Base-by-base conservation (phyloP, 1,140 invertebrate genomes). In the Phthorimaea operculella region DNA sequence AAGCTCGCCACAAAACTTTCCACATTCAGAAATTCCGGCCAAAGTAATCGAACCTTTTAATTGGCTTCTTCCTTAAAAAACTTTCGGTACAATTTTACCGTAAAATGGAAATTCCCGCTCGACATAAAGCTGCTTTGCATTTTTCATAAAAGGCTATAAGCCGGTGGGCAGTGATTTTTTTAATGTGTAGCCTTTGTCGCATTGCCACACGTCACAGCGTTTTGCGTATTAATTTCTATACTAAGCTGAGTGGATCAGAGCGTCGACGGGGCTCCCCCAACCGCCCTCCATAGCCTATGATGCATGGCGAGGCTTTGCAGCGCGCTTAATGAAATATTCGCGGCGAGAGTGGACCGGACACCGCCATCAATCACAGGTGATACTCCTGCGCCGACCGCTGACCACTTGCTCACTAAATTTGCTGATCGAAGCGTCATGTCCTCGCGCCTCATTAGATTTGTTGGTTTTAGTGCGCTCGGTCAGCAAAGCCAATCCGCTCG, bases 311-410 rank as follows among this genome's bases (percentile, higher is more conserved):
- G 64, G 68, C 68, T 63, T 66, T 57, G 64, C 64, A 72, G 74
- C 71, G 70, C 70, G 70, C 68, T 73, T 81, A 83, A 82, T 83
- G 80, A 83, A 83, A 83, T 83, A 83, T 83, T 76, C 76, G 74
- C 59, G 65, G 71, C 72, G 66, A 70, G 72, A 74, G 68, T 74
- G 73, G 71, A 79, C 72, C 68, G 64, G 74, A 77, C 76, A 72
- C 66, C 62, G 61, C 62, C 65, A 75, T 81, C 77, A 73, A 79
- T 83, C 75, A 79, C 70, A 75, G 70, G 70, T 76, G 68, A 70
- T 68, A 57, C 64, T 66, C 64, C 64, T 60, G 63, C 62, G 59
- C 64, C 60, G 66, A 68, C 68, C 62, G 59, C 64, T 62, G 66
- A 68, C 68, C 66, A 70, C 58, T 68, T 62, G 53, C 60, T 58